These are phyloP conservation scores for Sprattus sprattus DNA, from an alignment of 2,113 vertebrate species.

Conservation along the genomic window DNA sequence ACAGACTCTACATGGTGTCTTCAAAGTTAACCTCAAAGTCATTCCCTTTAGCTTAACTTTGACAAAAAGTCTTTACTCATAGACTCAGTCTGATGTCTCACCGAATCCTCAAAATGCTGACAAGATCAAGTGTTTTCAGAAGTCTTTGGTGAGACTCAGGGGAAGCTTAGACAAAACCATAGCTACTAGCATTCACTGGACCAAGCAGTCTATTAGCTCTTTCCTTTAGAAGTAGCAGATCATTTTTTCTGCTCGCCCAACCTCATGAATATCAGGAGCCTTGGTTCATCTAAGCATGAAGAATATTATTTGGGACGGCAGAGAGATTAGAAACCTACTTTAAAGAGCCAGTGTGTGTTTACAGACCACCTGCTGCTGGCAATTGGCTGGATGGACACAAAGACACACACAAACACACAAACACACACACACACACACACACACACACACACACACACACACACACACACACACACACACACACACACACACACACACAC, in stretches of 20 bases:
- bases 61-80: no score
- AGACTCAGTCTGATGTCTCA: neutral
- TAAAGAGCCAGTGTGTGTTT: neutral
- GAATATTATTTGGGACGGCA: neutral
- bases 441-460: neutral
- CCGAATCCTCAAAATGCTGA: no score
- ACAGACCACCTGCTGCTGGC: neutral
- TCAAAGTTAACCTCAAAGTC: neutral
- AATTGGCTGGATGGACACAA: neutral
- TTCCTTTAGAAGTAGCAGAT: neutral
- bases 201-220: constrained; percentile 3
- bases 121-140: no score
- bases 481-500: no score
- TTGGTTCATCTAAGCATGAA: neutral
- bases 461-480: no score
- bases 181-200: constrained; percentile 14
- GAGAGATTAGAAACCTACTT: neutral
- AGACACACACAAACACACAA: neutral
- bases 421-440: neutral
- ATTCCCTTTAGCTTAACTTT: no score
- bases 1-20: neutral
- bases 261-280: neutral
- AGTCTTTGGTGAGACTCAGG: neutral
- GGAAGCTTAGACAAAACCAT: neutral
- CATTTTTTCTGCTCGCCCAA: neutral